Conservation (phyloP, 2,113 vertebrate species). For the Garra rufa region DNA sequence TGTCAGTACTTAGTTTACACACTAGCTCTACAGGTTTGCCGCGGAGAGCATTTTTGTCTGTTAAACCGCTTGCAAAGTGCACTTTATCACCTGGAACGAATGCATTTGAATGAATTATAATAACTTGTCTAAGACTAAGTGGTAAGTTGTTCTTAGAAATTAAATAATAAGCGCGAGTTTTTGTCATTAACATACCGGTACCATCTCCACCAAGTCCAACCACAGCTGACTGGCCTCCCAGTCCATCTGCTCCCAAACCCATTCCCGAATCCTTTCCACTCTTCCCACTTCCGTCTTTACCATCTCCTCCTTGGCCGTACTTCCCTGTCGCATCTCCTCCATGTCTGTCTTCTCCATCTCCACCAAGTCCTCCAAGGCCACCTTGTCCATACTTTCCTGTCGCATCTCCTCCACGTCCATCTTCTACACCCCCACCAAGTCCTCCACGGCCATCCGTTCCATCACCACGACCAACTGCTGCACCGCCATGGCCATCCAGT, state of each 20-base stretch:
- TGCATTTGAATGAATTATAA: neutral
- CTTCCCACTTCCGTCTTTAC: constrained; percentile 1
- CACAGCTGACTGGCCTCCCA: neutral
- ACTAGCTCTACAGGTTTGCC: constrained; percentile 76
- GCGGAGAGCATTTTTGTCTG: constrained; percentile 69
- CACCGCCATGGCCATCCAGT: constrained; percentile 12
- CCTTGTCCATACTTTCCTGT: neutral
- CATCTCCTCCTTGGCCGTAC: neutral
- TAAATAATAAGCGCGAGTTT: neutral
- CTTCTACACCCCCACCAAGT: neutral
- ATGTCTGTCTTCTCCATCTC: neutral
- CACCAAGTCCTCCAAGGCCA: neutral
- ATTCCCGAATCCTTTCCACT: neutral
- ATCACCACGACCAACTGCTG: constrained; percentile 12
- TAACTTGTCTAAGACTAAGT: constrained; percentile 11
- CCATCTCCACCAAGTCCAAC: constrained; percentile 26
- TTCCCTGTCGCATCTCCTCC: constrained; percentile 5
- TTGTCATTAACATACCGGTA: neutral
- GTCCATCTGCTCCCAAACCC: neutral
- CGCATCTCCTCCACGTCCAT: neutral
- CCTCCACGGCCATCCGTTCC: neutral
- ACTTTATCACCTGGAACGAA: constrained; percentile 44
- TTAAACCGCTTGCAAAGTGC: constrained; percentile 79
- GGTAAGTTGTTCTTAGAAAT: neutral
- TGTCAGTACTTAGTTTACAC: constrained; percentile 78